phyloP scores from a whole-genome alignment of 35 echinoderm and acorn worm species.

The Chiridota heheva region DNA sequence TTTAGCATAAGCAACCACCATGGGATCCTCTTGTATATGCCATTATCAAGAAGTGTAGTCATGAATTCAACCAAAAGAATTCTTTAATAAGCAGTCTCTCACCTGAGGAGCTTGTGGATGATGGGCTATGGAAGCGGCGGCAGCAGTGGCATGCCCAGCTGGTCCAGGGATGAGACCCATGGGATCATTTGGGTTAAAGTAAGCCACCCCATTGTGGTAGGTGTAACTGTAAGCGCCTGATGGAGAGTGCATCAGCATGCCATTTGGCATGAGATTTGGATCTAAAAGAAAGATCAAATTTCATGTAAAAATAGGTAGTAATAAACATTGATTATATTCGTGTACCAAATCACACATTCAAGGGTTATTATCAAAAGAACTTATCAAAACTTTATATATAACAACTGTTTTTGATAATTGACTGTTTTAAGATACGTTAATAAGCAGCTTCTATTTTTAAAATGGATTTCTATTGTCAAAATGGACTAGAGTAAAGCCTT shows the following conservation, averaged over 20 bases:
- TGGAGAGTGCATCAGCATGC: conserved; percentile 81
- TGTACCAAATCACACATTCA: no score
- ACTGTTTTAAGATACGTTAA: no score
- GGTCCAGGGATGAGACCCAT: conserved; percentile 22
- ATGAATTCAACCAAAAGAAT: neutral
- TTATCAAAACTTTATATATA: no score
- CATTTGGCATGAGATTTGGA: conserved; percentile 77
- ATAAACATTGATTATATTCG: neutral
- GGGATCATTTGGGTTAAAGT: conserved; percentile 77
- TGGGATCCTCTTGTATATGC: neutral
- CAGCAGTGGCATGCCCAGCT: conserved; percentile 45
- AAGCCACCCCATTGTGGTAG: conserved; percentile 87
- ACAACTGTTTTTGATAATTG: no score
- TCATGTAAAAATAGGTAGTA: neutral
- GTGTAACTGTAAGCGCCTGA: conserved; percentile 88
- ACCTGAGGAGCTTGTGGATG: conserved; percentile 50
- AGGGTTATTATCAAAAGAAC: no score
- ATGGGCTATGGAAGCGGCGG: conserved; percentile 34
- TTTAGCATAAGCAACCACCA: neutral
- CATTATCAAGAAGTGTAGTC: neutral
- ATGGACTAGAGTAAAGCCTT: no score
- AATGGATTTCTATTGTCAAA: no score
- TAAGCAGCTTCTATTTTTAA: no score
- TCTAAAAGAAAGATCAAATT: conserved; percentile 51
- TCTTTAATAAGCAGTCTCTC: neutral